Evolutionary conservation across 2,888 invertebrate species (phyloP).

Genomic region (Hartigia nigra): DNA sequence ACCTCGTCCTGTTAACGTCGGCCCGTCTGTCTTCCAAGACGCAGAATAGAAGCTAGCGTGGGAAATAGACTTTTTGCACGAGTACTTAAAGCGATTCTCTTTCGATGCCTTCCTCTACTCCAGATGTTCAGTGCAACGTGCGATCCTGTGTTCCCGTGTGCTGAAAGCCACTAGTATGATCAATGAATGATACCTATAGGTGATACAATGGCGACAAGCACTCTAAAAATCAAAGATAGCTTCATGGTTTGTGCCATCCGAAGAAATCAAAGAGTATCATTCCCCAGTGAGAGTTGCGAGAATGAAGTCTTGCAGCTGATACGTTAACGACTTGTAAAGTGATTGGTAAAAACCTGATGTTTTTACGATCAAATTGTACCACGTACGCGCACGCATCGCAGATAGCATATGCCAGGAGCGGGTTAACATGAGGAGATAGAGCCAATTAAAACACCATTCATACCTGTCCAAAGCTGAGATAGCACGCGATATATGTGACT

Average conservation of each 20-base stretch:
- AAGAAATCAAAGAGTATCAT: neutral
- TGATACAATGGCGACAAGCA: neutral
- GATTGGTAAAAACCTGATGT: neutral
- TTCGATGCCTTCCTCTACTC: neutral
- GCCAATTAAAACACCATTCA: slow-evolving; percentile 32
- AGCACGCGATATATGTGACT: neutral
- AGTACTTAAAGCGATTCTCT: neutral
- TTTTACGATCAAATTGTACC: neutral
- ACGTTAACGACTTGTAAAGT: neutral
- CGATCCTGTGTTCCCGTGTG: neutral
- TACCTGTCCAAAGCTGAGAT: slow-evolving; percentile 10
- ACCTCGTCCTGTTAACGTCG: neutral
- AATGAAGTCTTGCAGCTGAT: neutral
- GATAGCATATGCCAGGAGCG: neutral
- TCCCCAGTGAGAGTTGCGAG: neutral
- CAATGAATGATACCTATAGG: neutral
- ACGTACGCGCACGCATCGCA: neutral
- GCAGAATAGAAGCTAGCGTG: neutral
- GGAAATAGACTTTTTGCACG: neutral
- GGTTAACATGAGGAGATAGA: slow-evolving; percentile 8
- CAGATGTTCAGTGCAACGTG: neutral
- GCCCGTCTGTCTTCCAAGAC: neutral
- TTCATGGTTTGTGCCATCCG: neutral
- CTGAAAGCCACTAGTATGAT: neutral
- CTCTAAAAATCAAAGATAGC: neutral